phyloP scores from a whole-genome alignment of 2,888 invertebrate species.

The Dasypolia templi region DNA sequence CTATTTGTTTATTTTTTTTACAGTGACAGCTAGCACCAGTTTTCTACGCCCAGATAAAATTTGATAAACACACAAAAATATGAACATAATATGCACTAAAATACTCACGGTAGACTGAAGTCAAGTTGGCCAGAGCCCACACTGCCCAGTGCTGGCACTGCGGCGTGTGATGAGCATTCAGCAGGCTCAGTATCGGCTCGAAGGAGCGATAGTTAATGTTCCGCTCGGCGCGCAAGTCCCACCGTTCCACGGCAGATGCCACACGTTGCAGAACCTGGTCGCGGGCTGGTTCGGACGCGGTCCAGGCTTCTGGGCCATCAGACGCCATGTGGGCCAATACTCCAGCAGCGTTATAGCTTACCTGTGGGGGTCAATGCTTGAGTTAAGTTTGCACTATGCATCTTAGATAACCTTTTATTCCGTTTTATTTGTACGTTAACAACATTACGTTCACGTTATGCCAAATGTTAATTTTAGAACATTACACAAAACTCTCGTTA shows the following conservation, averaged over 20 bases:
- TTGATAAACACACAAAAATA: background rate
- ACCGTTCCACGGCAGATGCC: conserved; percentile 95
- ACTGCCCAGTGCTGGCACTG: conserved; percentile 99
- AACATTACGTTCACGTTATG: background rate
- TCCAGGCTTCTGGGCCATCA: conserved; percentile 96
- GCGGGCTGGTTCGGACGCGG: conserved; percentile 92
- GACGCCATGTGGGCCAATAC: conserved; percentile 98
- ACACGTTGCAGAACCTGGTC: conserved; percentile 93
- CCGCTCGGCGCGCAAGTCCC: conserved; percentile 96
- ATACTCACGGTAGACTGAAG: conserved; percentile 96
- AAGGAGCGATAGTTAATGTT: conserved; percentile 99
- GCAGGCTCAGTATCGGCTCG: conserved; percentile 96
- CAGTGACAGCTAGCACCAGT: background rate
- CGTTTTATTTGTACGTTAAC: background rate
- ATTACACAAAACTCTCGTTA: background rate
- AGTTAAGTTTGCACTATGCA: background rate
- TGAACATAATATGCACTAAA: background rate
- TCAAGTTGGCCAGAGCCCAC: conserved; percentile 99
- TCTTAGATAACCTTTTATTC: background rate
- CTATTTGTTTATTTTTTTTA: background rate
- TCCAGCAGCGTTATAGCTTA: conserved; percentile 98
- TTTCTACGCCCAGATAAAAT: background rate
- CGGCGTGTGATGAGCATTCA: conserved; percentile 95
- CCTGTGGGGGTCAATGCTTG: conserved; percentile 77
- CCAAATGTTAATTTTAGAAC: background rate